Evolutionary conservation across 64 coral and sea anemone genomes (phyloP).

Genomic region (Hydrozoanthus tunicans): DNA sequence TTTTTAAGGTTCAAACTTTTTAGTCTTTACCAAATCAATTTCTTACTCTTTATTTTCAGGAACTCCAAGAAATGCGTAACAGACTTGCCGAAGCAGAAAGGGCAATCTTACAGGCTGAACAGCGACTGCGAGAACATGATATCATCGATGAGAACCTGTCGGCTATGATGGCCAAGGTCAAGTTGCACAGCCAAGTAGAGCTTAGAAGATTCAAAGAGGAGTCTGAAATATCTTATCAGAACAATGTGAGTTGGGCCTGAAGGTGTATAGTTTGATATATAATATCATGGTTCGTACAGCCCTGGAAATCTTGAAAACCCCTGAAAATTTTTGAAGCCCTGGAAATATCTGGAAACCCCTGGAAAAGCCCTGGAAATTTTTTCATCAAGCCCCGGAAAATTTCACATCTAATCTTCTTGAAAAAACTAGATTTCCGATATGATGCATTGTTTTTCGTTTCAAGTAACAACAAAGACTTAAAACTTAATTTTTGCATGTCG

Average conservation of each 20-base stretch:
- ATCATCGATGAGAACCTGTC: slow-evolving; percentile 99
- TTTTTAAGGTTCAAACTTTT: background rate
- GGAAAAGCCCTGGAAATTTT: too few species aligned
- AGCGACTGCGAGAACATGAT: slow-evolving; percentile 93
- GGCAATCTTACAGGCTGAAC: slow-evolving; percentile 81
- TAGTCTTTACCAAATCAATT: background rate
- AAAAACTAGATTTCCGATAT: too few species aligned
- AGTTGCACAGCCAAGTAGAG: slow-evolving; percentile 86
- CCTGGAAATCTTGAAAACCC: too few species aligned
- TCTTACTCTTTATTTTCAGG: slow-evolving; percentile 34
- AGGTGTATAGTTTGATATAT: too few species aligned
- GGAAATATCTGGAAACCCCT: too few species aligned
- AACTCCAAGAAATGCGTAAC: slow-evolving; percentile 86
- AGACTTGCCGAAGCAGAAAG: slow-evolving; percentile 87
- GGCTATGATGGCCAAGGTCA: slow-evolving; percentile 90
- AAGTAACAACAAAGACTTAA: too few species aligned
- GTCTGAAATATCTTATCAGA: slow-evolving; percentile 92
- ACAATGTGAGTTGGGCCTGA: slow-evolving; percentile 67
- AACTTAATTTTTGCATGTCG: too few species aligned
- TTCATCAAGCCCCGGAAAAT: too few species aligned
- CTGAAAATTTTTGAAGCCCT: too few species aligned
- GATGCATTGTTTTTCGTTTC: too few species aligned
- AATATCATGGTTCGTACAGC: too few species aligned
- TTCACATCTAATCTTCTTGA: too few species aligned
- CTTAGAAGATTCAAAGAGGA: slow-evolving; percentile 93